phyloP scores from a whole-genome alignment of 2,888 invertebrate species.

The Acrobasis consociella region DNA sequence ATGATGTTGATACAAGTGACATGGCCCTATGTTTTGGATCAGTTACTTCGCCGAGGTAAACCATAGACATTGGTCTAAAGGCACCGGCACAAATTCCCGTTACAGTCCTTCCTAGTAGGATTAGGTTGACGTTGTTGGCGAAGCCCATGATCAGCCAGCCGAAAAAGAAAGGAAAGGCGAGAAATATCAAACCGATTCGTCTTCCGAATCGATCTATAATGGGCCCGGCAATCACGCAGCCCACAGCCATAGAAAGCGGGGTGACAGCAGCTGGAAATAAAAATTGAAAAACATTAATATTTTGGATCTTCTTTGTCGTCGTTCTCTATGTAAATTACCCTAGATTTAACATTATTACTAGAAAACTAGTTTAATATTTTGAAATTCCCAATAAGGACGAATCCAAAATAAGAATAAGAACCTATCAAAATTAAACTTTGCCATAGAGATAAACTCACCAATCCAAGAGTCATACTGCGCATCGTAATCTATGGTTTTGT shows the following conservation, averaged over 20 bases:
- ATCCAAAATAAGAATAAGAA: too few relatives aligned
- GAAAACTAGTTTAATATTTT: too few relatives aligned
- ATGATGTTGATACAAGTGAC: slow-evolving; percentile 43
- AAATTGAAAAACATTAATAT: too few relatives aligned
- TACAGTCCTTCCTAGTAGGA: slow-evolving; percentile 51
- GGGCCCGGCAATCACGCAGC: slow-evolving; percentile 49
- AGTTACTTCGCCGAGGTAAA: slow-evolving; percentile 55
- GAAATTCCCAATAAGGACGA: too few relatives aligned
- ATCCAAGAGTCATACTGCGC: slow-evolving; percentile 52
- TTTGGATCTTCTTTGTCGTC: too few relatives aligned
- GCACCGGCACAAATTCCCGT: slow-evolving; percentile 50
- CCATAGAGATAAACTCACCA: slow-evolving; percentile 40
- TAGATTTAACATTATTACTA: too few relatives aligned
- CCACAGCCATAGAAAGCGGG: slow-evolving; percentile 51
- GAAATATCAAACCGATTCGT: slow-evolving; percentile 44
- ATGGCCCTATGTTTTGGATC: slow-evolving; percentile 53
- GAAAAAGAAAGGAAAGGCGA: slow-evolving; percentile 43
- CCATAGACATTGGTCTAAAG: slow-evolving; percentile 45
- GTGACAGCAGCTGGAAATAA: slow-evolving; percentile 49
- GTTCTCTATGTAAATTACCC: too few relatives aligned
- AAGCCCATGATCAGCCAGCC: slow-evolving; percentile 53
- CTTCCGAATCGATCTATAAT: slow-evolving; percentile 54
- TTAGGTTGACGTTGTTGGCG: slow-evolving; percentile 38
- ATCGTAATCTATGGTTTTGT: slow-evolving; percentile 45
- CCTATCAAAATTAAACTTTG: too few relatives aligned